phyloP scores from a whole-genome alignment of 1,140 invertebrate genomes.

The Drosophila arizonae region DNA sequence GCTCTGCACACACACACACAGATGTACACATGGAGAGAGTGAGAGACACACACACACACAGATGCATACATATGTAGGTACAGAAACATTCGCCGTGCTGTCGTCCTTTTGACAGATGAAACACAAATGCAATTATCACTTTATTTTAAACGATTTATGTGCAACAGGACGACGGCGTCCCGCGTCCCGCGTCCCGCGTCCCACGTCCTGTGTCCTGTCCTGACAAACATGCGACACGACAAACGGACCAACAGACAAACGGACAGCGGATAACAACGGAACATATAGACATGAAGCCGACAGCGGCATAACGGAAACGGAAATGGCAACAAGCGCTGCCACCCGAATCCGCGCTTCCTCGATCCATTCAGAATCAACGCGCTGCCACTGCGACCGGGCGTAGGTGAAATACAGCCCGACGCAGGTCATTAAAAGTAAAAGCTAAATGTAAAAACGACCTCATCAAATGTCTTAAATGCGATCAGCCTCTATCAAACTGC shows the following conservation, averaged over 20 bases:
- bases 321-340: constrained; percentile 74
- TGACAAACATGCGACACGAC: constrained; percentile 37
- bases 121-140: constrained; percentile 82
- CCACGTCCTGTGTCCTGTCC: not conserved
- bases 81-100: constrained; percentile 37
- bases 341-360: constrained; percentile 7
- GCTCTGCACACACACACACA: constrained; percentile 16
- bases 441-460: constrained; percentile 18
- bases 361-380: constrained; percentile 2
- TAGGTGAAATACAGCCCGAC: constrained; percentile 22
- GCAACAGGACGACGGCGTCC: constrained; percentile 52
- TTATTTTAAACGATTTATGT: constrained; percentile 82
- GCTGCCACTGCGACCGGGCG: not conserved
- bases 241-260: constrained; percentile 15
- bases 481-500: constrained; percentile 3
- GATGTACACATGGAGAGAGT: constrained; percentile 9
- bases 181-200: constrained; percentile 9
- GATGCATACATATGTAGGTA: not conserved
- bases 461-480: constrained; percentile 8
- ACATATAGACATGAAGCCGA: constrained; percentile 72
- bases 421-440: constrained; percentile 14
- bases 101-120: constrained; percentile 76
- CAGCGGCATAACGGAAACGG: constrained; percentile 73
- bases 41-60: not conserved
- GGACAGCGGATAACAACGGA: constrained; percentile 32